Base-by-base conservation (phyloP, 2,113 vertebrate genomes). In the Perca flavescens region DNA sequence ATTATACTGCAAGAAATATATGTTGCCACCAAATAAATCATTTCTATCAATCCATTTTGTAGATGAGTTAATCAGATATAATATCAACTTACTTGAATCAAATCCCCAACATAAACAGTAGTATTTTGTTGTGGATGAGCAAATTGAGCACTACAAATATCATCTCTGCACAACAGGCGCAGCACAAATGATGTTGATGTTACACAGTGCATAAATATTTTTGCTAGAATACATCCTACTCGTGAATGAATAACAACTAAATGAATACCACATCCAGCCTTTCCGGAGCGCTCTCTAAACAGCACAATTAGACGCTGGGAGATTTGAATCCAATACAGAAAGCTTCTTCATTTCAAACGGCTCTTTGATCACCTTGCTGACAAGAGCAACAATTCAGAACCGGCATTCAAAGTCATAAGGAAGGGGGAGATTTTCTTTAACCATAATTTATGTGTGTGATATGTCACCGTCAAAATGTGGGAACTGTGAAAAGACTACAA, bases 361-460 rank as follows among this genome's bases (percentile, higher is more conserved):
- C 75, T 61, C 84, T 93, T 93, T 93, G 84, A 91, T 93, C 92
- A 85, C 79, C 81, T 74, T 40, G 31, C 80, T 81, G 88, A 90
- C 87, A 90, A 90, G 83, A 65, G 69, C 61, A 82, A 74, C 65
- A 68, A 88, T 84, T 54, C 79, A 63, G 85, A 22, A 15, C 21
- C 2, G 47, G 77, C 74, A 69, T 90, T 92, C 74, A 87, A 87
- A 89, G 76, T 49, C 79, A 74, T 86, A 21, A 71, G 74, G 2
- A 64, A 61, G 47, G 57, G 16, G 28, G 34, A 64, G 56, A 8
- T 46, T 43, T 79, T 76, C 21, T 65, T 47, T 36, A 52, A 52
- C 40, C n/a, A 10, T 77, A n/a, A 89, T 77, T 82, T 60, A 31
- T 77, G 50, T 13, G 40, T 53, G 47, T 58, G 58, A 68, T 49